Conservation (phyloP, 1,140 invertebrate genomes). For the Leptopilina boulardi region DNA sequence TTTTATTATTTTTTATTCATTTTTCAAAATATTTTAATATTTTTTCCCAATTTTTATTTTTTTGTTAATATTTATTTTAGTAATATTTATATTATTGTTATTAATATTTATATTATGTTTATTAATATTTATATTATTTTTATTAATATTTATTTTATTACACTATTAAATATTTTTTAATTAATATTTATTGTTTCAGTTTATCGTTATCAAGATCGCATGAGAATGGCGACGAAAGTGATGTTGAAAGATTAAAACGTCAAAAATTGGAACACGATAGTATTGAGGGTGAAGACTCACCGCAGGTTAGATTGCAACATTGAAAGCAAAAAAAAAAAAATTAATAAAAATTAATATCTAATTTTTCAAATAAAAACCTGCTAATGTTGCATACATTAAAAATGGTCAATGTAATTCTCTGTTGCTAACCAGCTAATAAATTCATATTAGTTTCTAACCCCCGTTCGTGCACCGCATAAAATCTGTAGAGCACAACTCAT, state of each 20-base stretch:
- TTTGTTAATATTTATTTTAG: too few relatives aligned
- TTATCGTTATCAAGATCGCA: slow-evolving; percentile 69
- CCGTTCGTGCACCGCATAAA: slow-evolving; percentile 50
- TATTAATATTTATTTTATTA: too few relatives aligned
- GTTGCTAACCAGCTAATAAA: slow-evolving; percentile 64
- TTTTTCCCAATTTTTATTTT: too few relatives aligned
- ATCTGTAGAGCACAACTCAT: slow-evolving; percentile 59
- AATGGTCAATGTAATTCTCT: slow-evolving; percentile 61
- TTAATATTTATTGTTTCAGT: slow-evolving; percentile 52
- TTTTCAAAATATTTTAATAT: too few relatives aligned
- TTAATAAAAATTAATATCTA: slow-evolving; percentile 62
- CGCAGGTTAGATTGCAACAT: slow-evolving; percentile 76
- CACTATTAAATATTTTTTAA: slow-evolving; percentile 27
- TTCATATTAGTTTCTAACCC: slow-evolving; percentile 41
- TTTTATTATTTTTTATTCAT: background rate
- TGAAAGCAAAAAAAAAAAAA: too few relatives aligned
- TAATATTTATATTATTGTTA: too few relatives aligned
- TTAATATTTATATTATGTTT: too few relatives aligned
- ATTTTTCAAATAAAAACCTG: slow-evolving; percentile 38
- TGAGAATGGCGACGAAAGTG: slow-evolving; percentile 75
- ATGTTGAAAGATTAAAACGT: slow-evolving; percentile 69
- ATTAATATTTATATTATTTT: too few relatives aligned
- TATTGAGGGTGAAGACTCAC: slow-evolving; percentile 75
- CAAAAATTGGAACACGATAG: slow-evolving; percentile 72
- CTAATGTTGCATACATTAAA: slow-evolving; percentile 52